Percentiles rank a stretch among this genome's conserved stretches.
Evolutionary conservation across 2,888 invertebrate genomes (phyloP).

Genomic region (Melanostoma mellinum): DNA sequence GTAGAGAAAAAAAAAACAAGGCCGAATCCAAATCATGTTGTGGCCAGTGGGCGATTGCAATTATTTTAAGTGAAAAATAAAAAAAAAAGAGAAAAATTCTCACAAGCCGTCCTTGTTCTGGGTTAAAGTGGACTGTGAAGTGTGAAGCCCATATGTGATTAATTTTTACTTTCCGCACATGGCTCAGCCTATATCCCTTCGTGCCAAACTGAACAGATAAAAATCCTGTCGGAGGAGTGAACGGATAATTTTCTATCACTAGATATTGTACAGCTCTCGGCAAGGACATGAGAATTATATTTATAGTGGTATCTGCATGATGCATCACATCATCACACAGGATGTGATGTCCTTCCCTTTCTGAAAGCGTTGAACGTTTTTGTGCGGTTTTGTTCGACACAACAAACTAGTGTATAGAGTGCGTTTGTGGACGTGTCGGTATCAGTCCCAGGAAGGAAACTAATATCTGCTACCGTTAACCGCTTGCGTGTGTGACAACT

Average conservation of each 20-base stretch:
- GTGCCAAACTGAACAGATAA: constrained; percentile 51
- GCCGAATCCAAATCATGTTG: constrained; percentile 57
- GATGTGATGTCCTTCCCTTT: constrained; percentile 34
- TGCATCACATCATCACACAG: constrained; percentile 27
- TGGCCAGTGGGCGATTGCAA: constrained; percentile 28
- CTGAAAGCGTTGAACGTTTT: constrained; percentile 27
- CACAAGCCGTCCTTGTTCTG: constrained; percentile 22
- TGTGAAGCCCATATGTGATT: constrained; percentile 43
- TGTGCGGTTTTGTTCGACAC: constrained; percentile 48
- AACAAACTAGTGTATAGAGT: constrained; percentile 17
- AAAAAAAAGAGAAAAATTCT: neutral
- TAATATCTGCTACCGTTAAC: constrained; percentile 22
- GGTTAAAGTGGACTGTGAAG: constrained; percentile 1
- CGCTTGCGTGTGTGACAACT: constrained; percentile 41
- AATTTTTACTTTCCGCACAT: constrained; percentile 17
- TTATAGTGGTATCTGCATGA: constrained; percentile 24
- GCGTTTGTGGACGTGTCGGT: constrained; percentile 17
- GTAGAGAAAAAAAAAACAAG: constrained; percentile 34
- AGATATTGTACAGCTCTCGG: constrained; percentile 29
- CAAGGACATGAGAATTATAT: constrained; percentile 43
- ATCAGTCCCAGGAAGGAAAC: constrained; percentile 36
- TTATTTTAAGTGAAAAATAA: constrained; percentile 50
- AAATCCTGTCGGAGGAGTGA: constrained; percentile 51
- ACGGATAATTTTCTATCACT: constrained; percentile 14
- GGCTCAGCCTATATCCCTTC: constrained; percentile 1